A percentile compares a stretch with the other conserved stretches of the same genome.
phyloP scores from a whole-genome alignment of 2,888 invertebrate species.

The Chorisops tibialis region DNA sequence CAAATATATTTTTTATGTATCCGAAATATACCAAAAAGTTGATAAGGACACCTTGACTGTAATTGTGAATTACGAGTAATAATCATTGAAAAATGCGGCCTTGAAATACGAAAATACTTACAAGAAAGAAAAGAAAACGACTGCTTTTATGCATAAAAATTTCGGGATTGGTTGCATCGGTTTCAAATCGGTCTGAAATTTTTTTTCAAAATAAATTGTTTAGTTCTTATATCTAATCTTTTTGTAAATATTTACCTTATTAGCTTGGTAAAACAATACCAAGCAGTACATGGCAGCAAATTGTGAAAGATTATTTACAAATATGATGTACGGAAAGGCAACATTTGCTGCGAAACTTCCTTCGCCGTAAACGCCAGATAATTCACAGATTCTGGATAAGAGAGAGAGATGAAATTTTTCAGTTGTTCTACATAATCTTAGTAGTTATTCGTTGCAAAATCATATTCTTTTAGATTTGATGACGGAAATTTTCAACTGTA shows the following conservation, averaged over 20 bases:
- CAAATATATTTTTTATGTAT: constrained; percentile 73
- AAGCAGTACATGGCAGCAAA: constrained; percentile 95
- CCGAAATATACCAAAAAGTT: constrained; percentile 80
- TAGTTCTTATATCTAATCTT: neutral
- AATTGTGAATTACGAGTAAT: constrained; percentile 41
- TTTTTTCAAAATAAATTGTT: neutral
- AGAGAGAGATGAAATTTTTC: no score
- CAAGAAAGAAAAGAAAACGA: constrained; percentile 98
- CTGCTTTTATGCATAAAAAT: constrained; percentile 95
- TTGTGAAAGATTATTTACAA: constrained; percentile 88
- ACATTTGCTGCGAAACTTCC: constrained; percentile 81
- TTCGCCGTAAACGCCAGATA: constrained; percentile 83
- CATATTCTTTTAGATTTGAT: no score
- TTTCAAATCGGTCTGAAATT: constrained; percentile 64
- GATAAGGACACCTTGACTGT: constrained; percentile 88
- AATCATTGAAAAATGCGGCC: no score
- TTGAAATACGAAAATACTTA: constrained; percentile 61
- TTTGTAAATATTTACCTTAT: constrained; percentile 55
- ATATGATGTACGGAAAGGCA: constrained; percentile 87
- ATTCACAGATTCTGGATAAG: constrained; percentile 72
- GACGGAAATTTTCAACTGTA: no score
- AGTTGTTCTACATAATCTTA: no score
- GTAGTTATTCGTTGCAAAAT: no score
- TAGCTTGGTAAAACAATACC: constrained; percentile 89
- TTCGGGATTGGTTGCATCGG: constrained; percentile 94